Evolutionary conservation across 2,888 invertebrate species (phyloP), one percentile per base, ranked within the genome.

Genomic region (Physocephala rufipes): DNA sequence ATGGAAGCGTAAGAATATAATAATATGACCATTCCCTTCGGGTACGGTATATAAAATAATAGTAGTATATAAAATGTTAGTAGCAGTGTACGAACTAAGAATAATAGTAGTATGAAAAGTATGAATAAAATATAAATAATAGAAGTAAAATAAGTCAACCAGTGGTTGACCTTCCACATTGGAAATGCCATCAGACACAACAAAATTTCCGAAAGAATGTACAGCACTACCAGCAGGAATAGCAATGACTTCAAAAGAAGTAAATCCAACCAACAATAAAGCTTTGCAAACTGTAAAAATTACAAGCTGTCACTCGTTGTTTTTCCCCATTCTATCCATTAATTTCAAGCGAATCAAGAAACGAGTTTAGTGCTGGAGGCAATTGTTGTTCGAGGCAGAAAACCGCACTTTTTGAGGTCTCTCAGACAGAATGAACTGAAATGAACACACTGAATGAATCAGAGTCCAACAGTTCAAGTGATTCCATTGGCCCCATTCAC

Each of bases 81-180:
- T 19, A 51, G 51, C n/a, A 51, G 19, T 19, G 15, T n/a, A 55
- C 1, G 19, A 65, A 30, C 21, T 65, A 30, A 5, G 2, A 12
- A 58, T 16, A n/a, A n/a, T 4, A 36, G 15, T 30, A 47, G n/a
- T 16, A 26, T 2, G 28, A 53, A 55, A 30, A 67, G 43, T n/a
- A 19, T n/a, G n/a, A 45, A 47, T 16, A 16, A 68, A 59, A 26
- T 21, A 28, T 5, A 30, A 62, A 53, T 21, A 69, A 7, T 43
- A 7, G 36, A n/a, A 30, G 43, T n/a, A 43, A 55, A 24, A 24
- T 1, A 16, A 45, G 4, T n/a, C 21, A 64, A 67, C 36, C 2
- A 58, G 13, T 28, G 21, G 58, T 58, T 58, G 58, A 58, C 58
- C 58, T 58, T 58, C 58, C 28, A 16, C 16, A 7, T 13, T 1